phyloP scores from a whole-genome alignment of 1,140 invertebrate species.

The Anastrepha ludens region DNA sequence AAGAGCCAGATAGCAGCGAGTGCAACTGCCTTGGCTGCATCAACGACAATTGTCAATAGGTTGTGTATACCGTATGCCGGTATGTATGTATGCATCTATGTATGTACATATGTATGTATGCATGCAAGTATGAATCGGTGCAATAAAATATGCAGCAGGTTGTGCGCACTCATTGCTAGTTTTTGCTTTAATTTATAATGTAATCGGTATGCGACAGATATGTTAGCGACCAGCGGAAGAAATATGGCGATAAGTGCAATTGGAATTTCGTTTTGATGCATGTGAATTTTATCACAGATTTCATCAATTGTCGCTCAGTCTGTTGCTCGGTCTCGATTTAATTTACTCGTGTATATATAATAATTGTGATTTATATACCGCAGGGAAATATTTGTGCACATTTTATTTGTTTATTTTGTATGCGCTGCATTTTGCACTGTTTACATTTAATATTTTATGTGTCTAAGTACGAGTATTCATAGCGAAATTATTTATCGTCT shows the following conservation, averaged over 20 bases:
- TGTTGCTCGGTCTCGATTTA: not conserved
- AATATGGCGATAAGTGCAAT: conserved; percentile 1
- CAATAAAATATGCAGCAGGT: not conserved
- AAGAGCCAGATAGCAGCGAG: not conserved
- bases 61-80: too few relatives aligned
- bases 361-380: too few relatives aligned
- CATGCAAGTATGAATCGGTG: not conserved
- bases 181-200: too few relatives aligned
- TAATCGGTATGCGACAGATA: not conserved
- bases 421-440: too few relatives aligned
- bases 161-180: not conserved
- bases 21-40: not conserved
- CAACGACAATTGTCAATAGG: not conserved
- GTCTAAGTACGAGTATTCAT: too few relatives aligned
- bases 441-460: too few relatives aligned
- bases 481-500: too few relatives aligned
- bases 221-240: not conserved
- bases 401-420: too few relatives aligned
- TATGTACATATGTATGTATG: conserved; percentile 1
- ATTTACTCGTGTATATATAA: too few relatives aligned
- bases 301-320: not conserved
- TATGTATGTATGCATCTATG: not conserved
- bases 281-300: not conserved
- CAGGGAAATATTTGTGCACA: too few relatives aligned
- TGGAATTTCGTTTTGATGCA: not conserved